Conservation (phyloP, 92 coral and sea anemone genomes). For the Bergia puertoricense region DNA sequence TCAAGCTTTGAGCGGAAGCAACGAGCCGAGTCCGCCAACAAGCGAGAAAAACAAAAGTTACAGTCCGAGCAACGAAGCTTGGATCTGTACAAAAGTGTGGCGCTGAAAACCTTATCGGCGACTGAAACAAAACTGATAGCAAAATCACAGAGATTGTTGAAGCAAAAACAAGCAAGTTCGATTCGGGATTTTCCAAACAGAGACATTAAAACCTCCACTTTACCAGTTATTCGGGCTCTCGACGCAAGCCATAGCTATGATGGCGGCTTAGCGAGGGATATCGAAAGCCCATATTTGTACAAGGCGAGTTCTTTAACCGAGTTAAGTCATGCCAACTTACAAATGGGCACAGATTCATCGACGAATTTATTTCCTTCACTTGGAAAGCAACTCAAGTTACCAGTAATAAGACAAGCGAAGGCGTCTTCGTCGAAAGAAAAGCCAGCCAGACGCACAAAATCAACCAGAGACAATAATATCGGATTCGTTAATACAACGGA, state of each 20-base stretch:
- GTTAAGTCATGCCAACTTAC: background rate
- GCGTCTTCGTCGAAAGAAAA: background rate
- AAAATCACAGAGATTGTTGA: constrained; percentile 6
- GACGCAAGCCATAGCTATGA: background rate
- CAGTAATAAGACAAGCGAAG: background rate
- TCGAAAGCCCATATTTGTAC: background rate
- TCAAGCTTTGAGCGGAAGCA: constrained; percentile 15
- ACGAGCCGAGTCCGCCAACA: constrained; percentile 35
- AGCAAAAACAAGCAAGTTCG: background rate
- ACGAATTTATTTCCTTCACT: background rate
- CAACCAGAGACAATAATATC: background rate
- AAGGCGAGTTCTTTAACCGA: background rate
- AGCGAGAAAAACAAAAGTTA: constrained; percentile 27
- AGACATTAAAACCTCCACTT: background rate
- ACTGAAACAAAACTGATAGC: constrained; percentile 25
- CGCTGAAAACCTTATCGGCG: constrained; percentile 21
- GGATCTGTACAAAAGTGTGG: constrained; percentile 26
- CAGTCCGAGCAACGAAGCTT: constrained; percentile 20
- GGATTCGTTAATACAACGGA: background rate
- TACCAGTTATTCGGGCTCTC: constrained; percentile 14
- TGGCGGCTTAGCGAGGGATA: constrained; percentile 1
- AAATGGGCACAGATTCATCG: background rate
- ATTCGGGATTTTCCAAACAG: background rate
- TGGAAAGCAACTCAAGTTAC: background rate
- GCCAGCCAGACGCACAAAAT: background rate